These are phyloP conservation scores for Papilio polytes DNA, from an alignment of 1,140 invertebrate genomes.

Conservation along the genomic window DNA sequence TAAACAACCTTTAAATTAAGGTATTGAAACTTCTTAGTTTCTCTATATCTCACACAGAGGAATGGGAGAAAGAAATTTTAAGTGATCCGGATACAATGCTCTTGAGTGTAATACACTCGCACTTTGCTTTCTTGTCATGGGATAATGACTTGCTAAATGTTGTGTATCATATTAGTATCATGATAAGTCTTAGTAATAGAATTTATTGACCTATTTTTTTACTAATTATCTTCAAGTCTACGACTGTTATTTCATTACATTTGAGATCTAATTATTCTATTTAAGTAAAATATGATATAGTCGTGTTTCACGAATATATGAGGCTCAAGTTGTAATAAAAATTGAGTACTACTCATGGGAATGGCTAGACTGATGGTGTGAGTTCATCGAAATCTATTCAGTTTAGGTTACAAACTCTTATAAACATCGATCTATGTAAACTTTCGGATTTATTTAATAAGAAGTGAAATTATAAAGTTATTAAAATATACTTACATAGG, in stretches of 20 bases:
- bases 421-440: too few relatives aligned
- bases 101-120: background rate
- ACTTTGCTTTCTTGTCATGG: background rate
- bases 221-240: background rate
- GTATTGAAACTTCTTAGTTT: too few relatives aligned
- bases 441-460: too few relatives aligned
- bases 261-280: background rate
- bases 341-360: background rate
- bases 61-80: too few relatives aligned
- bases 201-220: too few relatives aligned
- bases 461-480: slow-evolving; percentile 24
- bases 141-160: background rate
- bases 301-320: background rate
- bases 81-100: too few relatives aligned
- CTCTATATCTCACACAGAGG: too few relatives aligned
- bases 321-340: background rate
- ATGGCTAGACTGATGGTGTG: background rate
- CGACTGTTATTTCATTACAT: background rate
- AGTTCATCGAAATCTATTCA: background rate
- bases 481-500: slow-evolving; percentile 31
- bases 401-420: too few relatives aligned
- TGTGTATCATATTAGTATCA: background rate
- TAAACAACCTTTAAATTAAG: too few relatives aligned
- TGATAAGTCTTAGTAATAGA: background rate
- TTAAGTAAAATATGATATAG: background rate